Percentiles rank a stretch among this genome's conserved stretches.
These are phyloP conservation scores for Porites divaricata DNA, from an alignment of 92 coral and sea anemone genomes.

Conservation along the genomic window DNA sequence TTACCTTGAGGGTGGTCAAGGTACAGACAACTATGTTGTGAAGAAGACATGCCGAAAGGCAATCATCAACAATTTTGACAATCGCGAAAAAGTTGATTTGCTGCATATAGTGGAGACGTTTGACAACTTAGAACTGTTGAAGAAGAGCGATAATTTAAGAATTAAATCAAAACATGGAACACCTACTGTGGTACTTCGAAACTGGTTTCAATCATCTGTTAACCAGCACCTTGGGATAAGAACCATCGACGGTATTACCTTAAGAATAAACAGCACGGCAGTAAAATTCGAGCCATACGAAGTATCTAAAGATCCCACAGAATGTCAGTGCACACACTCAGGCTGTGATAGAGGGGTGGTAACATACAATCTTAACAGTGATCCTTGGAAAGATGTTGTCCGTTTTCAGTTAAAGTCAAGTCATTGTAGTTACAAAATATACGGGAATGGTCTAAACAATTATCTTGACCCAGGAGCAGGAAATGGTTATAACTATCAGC, in stretches of 20 bases:
- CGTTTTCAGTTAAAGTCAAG: slow-evolving; percentile 64
- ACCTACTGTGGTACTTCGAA: slow-evolving; percentile 19
- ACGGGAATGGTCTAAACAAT: slow-evolving; percentile 58
- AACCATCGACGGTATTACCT: slow-evolving; percentile 53
- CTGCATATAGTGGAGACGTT: slow-evolving; percentile 38
- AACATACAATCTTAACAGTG: slow-evolving; percentile 21
- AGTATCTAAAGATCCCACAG: slow-evolving; percentile 55
- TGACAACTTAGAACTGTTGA: slow-evolving; percentile 18
- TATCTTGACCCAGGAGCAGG: slow-evolving; percentile 63
- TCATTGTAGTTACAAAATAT: slow-evolving; percentile 16
- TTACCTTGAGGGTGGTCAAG: slow-evolving; percentile 39
- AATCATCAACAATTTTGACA: slow-evolving; percentile 34
- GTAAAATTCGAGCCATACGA: slow-evolving; percentile 51
- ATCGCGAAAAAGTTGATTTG: slow-evolving; percentile 34
- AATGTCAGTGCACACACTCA: slow-evolving; percentile 42
- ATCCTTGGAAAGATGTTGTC: slow-evolving; percentile 55
- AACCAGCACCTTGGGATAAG: slow-evolving; percentile 53
- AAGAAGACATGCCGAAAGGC: slow-evolving; percentile 38
- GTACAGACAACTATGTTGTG: slow-evolving; percentile 59
- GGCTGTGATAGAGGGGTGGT: neutral
- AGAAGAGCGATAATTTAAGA: slow-evolving; percentile 6
- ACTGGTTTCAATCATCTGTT: slow-evolving; percentile 35
- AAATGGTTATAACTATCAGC: slow-evolving; percentile 19
- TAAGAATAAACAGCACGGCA: neutral
- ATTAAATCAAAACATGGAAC: slow-evolving; percentile 6